Percentiles rank a stretch among this genome's conserved stretches.
phyloP scores from a whole-genome alignment of 30 jellyfish, hydroid and myxozoan species.

The Hydractinia echinata region DNA sequence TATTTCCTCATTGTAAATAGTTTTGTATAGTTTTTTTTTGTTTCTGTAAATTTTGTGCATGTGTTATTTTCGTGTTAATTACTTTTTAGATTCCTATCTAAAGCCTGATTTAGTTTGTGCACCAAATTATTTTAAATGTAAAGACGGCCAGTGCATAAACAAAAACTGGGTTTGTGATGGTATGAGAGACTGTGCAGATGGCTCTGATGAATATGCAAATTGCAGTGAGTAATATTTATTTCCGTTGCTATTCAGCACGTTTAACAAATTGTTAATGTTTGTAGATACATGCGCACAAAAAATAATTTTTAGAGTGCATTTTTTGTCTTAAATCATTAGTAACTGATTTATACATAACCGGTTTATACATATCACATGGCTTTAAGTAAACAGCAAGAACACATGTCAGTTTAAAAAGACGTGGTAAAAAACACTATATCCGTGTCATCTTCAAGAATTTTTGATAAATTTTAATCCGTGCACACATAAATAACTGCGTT shows the following conservation, averaged over 20 bases:
- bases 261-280: not conserved
- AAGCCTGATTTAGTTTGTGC: slow-evolving; percentile 3
- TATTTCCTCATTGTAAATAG: not conserved
- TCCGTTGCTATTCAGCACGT: not conserved
- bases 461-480: no score
- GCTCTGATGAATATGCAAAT: slow-evolving; percentile 55
- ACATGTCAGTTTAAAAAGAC: no score
- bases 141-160: slow-evolving; percentile 63
- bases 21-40: not conserved
- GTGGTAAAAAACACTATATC: no score
- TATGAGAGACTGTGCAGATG: slow-evolving; percentile 75
- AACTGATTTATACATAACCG: no score
- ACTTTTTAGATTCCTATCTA: not conserved
- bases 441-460: no score
- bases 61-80: not conserved
- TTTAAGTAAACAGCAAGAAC: no score
- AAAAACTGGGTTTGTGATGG: slow-evolving; percentile 90
- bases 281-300: not conserved
- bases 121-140: slow-evolving; percentile 63
- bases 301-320: no score
- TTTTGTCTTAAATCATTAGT: no score
- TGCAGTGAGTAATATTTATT: slow-evolving; percentile 65
- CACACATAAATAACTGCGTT: no score
- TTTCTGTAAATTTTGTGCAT: not conserved
- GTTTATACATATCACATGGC: no score